Base-by-base conservation (phyloP, 2,888 invertebrate species). In the Itoplectis maculator region DNA sequence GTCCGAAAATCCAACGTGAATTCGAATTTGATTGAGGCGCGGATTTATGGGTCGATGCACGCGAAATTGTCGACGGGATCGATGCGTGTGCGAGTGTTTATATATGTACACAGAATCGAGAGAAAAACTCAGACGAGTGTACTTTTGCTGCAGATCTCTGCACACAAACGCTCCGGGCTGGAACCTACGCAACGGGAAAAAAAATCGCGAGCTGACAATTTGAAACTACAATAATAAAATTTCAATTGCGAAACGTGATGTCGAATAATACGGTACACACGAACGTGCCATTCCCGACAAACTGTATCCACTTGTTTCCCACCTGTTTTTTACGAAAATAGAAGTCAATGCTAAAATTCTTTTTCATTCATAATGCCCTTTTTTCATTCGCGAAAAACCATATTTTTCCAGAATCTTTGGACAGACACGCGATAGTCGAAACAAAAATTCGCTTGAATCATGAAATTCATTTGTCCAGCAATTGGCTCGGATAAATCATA, bases 31-130 rank as follows among this genome's bases (percentile, higher is more conserved):
- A 70, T 70, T 54, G 40, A 54, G 54, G 35, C 13, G 13, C 23
- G 11, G 56, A 59, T 54, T 11, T 54, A 47, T 47, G 2, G 47
- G 35, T 35, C 51, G 37, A 13, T 51, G 13, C n/a, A 51, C 15
- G 68, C 40, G 47, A 20, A 51, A 20, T 69, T 51, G 68, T 51
- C 68, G 51, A 47, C 45, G 47, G 47, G 45, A 29, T 29, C 35
- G 8, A 6, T 51, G 68, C 13, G 11, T 40, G 37, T 2, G 61
- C 35, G n/a, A n/a, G n/a, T n/a, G n/a, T 54, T 11, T 37, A 8
- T 61, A n/a, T 9, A 45, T 29, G 18, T 47, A 40, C 11, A 66
- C 13, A 42, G 4, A 37, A 35, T n/a, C 7, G 29, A 65, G n/a
- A 9, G n/a, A 65, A 18, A 65, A 37, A 35, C n/a, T 37, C 6